These are phyloP conservation scores for Melanotaenia maccullochi DNA, from an alignment of 2,797 vertebrate species.

Conservation along the genomic window DNA sequence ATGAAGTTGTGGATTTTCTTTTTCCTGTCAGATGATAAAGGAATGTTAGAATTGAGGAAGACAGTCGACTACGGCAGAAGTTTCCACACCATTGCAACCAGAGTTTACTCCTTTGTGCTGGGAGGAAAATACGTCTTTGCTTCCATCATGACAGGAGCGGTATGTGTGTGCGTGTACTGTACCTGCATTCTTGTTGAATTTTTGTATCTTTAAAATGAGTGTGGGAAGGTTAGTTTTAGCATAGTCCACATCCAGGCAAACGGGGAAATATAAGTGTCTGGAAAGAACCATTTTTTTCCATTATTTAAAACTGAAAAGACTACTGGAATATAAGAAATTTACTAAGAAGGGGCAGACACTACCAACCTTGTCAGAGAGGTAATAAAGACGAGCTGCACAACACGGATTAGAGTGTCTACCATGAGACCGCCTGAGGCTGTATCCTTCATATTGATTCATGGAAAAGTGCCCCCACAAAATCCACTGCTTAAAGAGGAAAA, in stretches of 20 bases:
- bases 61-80: conserved; percentile 87
- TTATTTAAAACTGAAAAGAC: too few species aligned
- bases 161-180: conserved; percentile 55
- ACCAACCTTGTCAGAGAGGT: neutral
- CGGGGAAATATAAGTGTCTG: too few species aligned
- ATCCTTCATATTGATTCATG: neutral
- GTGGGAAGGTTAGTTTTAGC: neutral
- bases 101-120: conserved; percentile 92
- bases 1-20: neutral
- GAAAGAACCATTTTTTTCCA: neutral
- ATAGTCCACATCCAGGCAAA: neutral
- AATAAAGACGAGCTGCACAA: neutral
- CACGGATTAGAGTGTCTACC: neutral
- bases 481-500: too few species aligned
- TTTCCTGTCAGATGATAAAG: conserved; percentile 83
- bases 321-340: too few species aligned
- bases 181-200: neutral
- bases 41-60: conserved; percentile 87
- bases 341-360: neutral
- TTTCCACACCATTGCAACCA: conserved; percentile 87
- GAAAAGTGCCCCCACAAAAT: neutral
- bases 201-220: neutral
- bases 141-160: conserved; percentile 92
- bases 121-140: conserved; percentile 92
- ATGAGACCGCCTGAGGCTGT: neutral